Percentiles rank a stretch among this genome's conserved stretches.
phyloP scores from a whole-genome alignment of 2,888 invertebrate genomes.

The Scaptomyza cyrtandrae region DNA sequence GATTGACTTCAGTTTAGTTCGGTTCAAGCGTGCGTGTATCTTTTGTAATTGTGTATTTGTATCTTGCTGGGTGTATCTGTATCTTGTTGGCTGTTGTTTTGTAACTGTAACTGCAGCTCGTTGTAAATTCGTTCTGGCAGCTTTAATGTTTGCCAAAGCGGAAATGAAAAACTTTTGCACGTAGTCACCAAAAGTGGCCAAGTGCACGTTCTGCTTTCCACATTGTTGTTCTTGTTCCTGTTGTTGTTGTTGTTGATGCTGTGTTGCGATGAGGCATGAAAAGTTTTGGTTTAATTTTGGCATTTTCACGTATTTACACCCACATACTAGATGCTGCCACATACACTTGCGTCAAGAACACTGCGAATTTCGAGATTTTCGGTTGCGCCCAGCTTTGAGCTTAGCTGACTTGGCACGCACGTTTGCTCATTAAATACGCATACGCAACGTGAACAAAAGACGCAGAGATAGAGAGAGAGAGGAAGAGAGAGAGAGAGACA shows the following conservation, averaged over 20 bases:
- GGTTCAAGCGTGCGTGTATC: conserved; percentile 54
- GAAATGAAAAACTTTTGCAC: conserved; percentile 80
- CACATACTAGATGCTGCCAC: conserved; percentile 28
- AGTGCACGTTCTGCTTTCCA: conserved; percentile 69
- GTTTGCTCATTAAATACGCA: conserved; percentile 80
- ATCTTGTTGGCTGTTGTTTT: conserved; percentile 9
- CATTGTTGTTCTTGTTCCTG: conserved; percentile 18
- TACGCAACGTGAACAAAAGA: conserved; percentile 50
- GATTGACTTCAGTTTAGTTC: conserved; percentile 23
- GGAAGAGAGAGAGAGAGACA: conserved; percentile 2
- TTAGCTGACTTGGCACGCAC: conserved; percentile 72
- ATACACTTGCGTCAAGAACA: conserved; percentile 50
- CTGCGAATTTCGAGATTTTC: conserved; percentile 15
- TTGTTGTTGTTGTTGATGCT: conserved; percentile 19
- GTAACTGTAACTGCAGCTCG: conserved; percentile 43
- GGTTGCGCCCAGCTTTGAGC: conserved; percentile 51
- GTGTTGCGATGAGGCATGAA: conserved; percentile 77
- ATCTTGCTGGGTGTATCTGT: conserved; percentile 11
- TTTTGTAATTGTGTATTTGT: conserved; percentile 32
- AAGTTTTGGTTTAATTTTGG: conserved; percentile 81
- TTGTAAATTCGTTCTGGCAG: conserved; percentile 75
- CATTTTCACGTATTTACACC: conserved; percentile 57
- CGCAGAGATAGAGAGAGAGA: conserved; percentile 15
- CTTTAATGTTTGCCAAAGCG: conserved; percentile 80
- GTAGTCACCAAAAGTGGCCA: conserved; percentile 76